Conservation (phyloP, 2,113 vertebrate genomes). For the Toxotes chatareus region DNA sequence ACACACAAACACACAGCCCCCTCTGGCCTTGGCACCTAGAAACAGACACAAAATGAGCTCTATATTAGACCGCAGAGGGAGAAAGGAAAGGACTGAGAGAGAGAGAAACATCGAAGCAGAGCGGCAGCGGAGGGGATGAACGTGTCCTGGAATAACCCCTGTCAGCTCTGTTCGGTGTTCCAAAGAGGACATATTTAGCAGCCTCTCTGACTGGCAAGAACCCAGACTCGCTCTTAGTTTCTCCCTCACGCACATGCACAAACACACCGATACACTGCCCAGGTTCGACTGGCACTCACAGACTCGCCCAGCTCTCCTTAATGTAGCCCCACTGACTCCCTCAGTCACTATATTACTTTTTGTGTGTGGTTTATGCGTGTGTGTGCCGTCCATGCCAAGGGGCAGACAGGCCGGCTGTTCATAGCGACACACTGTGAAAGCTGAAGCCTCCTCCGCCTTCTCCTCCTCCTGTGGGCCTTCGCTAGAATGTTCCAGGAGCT, state of each 20-base stretch:
- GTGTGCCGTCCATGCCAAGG: conserved; percentile 75
- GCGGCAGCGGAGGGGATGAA: conserved; percentile 37
- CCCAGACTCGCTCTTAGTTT: conserved; percentile 46
- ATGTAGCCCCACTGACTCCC: conserved; percentile 37
- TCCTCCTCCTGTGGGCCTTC: conserved; percentile 43
- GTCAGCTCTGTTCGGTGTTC: conserved; percentile 43
- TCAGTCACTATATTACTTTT: conserved; percentile 45
- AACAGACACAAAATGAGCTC: conserved; percentile 71
- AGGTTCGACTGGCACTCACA: conserved; percentile 41
- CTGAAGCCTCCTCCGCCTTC: conserved; percentile 37
- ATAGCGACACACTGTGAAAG: conserved; percentile 49
- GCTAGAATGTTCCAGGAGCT: conserved; percentile 60
- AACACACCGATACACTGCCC: conserved; percentile 5
- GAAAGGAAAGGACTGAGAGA: conserved; percentile 29
- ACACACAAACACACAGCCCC: conserved; percentile 45
- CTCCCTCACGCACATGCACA: conserved; percentile 12
- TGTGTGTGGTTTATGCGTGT: conserved; percentile 24
- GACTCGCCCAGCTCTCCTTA: conserved; percentile 40
- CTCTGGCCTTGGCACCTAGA: conserved; percentile 70
- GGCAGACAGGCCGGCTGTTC: conserved; percentile 76
- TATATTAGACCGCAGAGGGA: conserved; percentile 62
- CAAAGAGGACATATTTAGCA: conserved; percentile 69
- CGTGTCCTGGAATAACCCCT: conserved; percentile 66
- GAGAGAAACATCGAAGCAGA: conserved; percentile 45
- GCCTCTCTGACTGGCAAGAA: conserved; percentile 53